Evolutionary conservation across 2,888 invertebrate species (phyloP).

Genomic region (Andricus quercusramuli): DNA sequence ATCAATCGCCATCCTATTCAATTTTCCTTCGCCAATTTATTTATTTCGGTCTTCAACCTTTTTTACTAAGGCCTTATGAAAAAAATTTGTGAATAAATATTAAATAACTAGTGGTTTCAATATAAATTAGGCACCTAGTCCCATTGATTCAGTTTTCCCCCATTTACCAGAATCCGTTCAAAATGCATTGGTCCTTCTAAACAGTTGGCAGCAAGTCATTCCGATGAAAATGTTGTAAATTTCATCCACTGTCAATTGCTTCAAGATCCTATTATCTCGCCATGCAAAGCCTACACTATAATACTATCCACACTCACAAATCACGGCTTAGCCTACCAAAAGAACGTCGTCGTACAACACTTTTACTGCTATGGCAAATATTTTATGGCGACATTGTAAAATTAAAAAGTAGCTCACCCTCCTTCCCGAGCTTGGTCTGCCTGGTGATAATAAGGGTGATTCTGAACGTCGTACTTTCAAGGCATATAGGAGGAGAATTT

Average conservation of each 20-base stretch:
- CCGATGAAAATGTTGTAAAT: neutral
- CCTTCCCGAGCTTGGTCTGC: conserved; percentile 58
- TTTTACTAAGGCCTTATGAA: too few relatives aligned
- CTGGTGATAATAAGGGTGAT: conserved; percentile 70
- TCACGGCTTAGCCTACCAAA: conserved; percentile 72
- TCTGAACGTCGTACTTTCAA: conserved; percentile 48
- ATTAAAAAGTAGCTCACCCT: conserved; percentile 71
- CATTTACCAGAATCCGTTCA: conserved; percentile 47
- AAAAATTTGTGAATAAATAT: too few relatives aligned
- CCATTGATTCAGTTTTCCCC: too few relatives aligned
- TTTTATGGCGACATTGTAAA: conserved; percentile 77
- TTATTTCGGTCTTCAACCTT: too few relatives aligned
- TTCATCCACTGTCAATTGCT: conserved; percentile 1
- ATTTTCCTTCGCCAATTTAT: too few relatives aligned
- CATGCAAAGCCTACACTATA: conserved; percentile 26
- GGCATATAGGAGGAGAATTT: conserved; percentile 45
- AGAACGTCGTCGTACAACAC: conserved; percentile 63
- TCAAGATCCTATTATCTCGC: neutral
- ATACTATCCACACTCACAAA: conserved; percentile 74
- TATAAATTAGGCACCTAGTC: too few relatives aligned
- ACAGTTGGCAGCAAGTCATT: neutral
- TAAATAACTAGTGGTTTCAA: too few relatives aligned
- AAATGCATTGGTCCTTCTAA: conserved; percentile 16
- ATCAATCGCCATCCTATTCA: too few relatives aligned
- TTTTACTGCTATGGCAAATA: conserved; percentile 75